Conservation (phyloP, 2,797 vertebrate genomes). For the Microctenopoma steveboyesi region DNA sequence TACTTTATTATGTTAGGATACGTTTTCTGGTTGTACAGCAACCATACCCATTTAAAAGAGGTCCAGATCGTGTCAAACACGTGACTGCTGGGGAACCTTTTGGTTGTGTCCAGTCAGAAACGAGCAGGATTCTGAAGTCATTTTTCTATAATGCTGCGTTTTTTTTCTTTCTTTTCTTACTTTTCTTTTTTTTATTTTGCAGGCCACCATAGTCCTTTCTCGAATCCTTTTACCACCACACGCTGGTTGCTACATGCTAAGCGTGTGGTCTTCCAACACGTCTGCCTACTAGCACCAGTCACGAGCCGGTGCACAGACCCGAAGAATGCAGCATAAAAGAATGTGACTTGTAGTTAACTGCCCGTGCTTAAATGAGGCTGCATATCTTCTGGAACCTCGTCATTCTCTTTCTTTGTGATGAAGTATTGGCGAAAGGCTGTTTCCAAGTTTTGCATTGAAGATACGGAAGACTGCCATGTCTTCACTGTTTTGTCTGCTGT, state of each 20-base stretch:
- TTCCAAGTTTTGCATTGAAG: constrained; percentile 40
- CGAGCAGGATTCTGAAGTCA: no score
- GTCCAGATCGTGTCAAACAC: no score
- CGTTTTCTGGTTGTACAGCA: no score
- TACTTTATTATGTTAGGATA: no score
- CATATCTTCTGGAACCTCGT: constrained; percentile 44
- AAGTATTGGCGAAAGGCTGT: constrained; percentile 28
- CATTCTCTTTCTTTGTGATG: constrained; percentile 38
- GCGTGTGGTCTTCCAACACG: constrained; percentile 47
- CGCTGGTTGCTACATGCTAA: constrained; percentile 56
- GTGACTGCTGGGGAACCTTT: no score
- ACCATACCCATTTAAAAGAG: no score
- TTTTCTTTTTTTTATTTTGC: not conserved
- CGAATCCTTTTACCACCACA: constrained; percentile 41
- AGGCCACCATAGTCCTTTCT: constrained; percentile 23
- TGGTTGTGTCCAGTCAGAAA: no score
- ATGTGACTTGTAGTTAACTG: constrained; percentile 49
- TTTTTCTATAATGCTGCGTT: no score
- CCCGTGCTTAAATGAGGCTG: constrained; percentile 51
- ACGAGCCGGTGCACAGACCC: constrained; percentile 43
- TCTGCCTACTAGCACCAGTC: constrained; percentile 57
- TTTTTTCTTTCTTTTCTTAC: no score
- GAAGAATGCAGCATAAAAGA: constrained; percentile 58
- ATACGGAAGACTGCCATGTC: constrained; percentile 52
- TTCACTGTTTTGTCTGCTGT: constrained; percentile 50